Conservation (phyloP, 2,888 invertebrate genomes). For the Thelaira solivaga region DNA sequence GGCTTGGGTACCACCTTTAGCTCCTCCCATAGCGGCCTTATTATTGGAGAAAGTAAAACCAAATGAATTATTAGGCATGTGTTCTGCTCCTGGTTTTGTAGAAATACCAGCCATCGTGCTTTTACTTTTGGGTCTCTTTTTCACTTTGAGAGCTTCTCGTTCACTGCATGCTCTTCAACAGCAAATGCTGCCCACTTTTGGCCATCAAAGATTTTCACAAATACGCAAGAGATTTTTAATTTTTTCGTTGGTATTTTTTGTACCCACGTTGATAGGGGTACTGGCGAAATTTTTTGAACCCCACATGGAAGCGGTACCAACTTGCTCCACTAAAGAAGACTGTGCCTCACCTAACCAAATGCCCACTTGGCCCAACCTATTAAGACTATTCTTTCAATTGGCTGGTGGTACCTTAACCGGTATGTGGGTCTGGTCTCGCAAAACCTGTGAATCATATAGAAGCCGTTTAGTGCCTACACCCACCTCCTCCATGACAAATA, state of each 20-base stretch:
- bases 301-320: slow-evolving; percentile 69
- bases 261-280: slow-evolving; percentile 73
- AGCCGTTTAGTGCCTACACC: slow-evolving; percentile 72
- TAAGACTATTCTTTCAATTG: slow-evolving; percentile 74
- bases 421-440: slow-evolving; percentile 77
- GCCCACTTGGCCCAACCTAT: slow-evolving; percentile 71
- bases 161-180: slow-evolving; percentile 73
- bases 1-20: slow-evolving; percentile 92
- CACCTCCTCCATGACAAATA: slow-evolving; percentile 70
- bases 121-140: slow-evolving; percentile 72
- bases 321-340: slow-evolving; percentile 72
- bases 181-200: slow-evolving; percentile 72
- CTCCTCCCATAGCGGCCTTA: slow-evolving; percentile 89
- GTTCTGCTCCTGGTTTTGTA: slow-evolving; percentile 80
- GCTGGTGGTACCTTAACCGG: slow-evolving; percentile 75
- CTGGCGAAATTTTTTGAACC: slow-evolving; percentile 73
- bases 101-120: slow-evolving; percentile 74
- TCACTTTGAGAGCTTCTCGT: slow-evolving; percentile 75
- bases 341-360: slow-evolving; percentile 68
- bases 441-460: slow-evolving; percentile 76
- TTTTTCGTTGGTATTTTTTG: slow-evolving; percentile 74
- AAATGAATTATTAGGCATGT: slow-evolving; percentile 89
- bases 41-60: slow-evolving; percentile 87
- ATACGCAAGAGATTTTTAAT: slow-evolving; percentile 75
- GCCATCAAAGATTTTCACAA: slow-evolving; percentile 75